phyloP scores from a whole-genome alignment of 2,888 invertebrate species.

The Glyphotaelius pellucidus region DNA sequence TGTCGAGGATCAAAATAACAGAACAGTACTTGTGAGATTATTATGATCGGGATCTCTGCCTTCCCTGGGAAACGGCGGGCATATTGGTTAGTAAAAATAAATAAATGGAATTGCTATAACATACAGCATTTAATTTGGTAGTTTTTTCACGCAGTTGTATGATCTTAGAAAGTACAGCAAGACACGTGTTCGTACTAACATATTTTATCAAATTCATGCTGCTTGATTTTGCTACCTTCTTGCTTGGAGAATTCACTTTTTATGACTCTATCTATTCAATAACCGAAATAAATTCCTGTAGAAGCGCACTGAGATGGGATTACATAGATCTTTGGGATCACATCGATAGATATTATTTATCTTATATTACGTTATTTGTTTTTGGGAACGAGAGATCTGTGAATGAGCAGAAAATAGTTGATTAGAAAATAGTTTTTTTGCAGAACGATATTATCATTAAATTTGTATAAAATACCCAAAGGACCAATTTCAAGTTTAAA shows the following conservation, averaged over 20 bases:
- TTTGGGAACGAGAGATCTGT: not conserved
- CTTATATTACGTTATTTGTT: not conserved
- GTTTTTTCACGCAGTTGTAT: not conserved
- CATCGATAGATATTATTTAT: not conserved
- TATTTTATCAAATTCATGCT: not conserved
- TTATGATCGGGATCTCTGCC: too few relatives aligned
- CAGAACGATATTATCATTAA: not conserved
- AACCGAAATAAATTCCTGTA: not conserved
- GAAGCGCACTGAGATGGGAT: too few relatives aligned
- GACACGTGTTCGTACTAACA: not conserved
- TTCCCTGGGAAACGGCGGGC: too few relatives aligned
- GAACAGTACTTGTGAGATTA: too few relatives aligned
- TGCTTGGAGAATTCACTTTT: not conserved
- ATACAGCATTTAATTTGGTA: not conserved
- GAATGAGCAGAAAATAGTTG: not conserved
- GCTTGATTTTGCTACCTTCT: not conserved
- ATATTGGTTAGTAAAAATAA: too few relatives aligned
- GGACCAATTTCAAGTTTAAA: not conserved
- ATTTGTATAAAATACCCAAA: not conserved
- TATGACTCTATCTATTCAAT: slow-evolving; percentile 2
- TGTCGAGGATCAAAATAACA: too few relatives aligned
- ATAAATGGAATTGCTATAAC: not conserved
- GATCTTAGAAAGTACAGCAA: not conserved
- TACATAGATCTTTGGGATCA: not conserved
- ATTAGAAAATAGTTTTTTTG: not conserved